A percentile compares a stretch with the other conserved stretches of the same genome.
Conservation (phyloP, 2,888 invertebrate species). For the Reticulitermes lucifugus region DNA sequence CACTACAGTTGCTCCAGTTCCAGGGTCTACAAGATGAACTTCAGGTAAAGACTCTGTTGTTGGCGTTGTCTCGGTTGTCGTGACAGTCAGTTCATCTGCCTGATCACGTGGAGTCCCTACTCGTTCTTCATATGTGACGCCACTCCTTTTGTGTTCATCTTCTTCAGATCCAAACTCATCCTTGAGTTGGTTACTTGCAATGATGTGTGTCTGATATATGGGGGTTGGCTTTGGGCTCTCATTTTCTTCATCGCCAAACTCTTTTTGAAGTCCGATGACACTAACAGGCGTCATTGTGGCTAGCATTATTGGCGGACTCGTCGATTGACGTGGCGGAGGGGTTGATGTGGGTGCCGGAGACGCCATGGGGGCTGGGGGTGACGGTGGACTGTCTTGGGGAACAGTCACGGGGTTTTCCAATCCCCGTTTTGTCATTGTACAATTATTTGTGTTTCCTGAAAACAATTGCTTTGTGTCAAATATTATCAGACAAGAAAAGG, state of each 20-base stretch:
- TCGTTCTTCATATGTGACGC: constrained; percentile 20
- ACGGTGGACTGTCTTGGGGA: constrained; percentile 33
- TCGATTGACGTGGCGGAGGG: constrained; percentile 66
- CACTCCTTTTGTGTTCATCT: not conserved
- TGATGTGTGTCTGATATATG: constrained; percentile 21
- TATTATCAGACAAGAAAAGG: not conserved
- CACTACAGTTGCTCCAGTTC: constrained; percentile 66
- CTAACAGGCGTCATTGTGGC: constrained; percentile 91
- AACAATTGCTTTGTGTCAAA: not conserved
- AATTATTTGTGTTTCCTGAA: not conserved
- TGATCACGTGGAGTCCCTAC: constrained; percentile 61
- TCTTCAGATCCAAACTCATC: constrained; percentile 57
- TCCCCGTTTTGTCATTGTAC: constrained; percentile 33
- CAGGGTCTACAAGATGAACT: constrained; percentile 60
- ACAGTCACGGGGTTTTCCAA: constrained; percentile 15
- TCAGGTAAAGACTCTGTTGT: constrained; percentile 61
- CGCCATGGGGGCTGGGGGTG: constrained; percentile 57
- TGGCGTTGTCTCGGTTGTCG: constrained; percentile 59
- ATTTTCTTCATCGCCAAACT: constrained; percentile 70
- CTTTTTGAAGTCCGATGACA: constrained; percentile 78
- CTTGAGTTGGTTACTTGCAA: constrained; percentile 44
- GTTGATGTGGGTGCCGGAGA: constrained; percentile 65
- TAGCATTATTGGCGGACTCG: constrained; percentile 79
- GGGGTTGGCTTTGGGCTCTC: constrained; percentile 50
- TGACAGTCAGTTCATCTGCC: constrained; percentile 24